Evolutionary conservation across 37 sponge, comb jelly and placozoan species (phyloP), one percentile per base, ranked within the genome.

Genomic region (Chondrosia reniformis): DNA sequence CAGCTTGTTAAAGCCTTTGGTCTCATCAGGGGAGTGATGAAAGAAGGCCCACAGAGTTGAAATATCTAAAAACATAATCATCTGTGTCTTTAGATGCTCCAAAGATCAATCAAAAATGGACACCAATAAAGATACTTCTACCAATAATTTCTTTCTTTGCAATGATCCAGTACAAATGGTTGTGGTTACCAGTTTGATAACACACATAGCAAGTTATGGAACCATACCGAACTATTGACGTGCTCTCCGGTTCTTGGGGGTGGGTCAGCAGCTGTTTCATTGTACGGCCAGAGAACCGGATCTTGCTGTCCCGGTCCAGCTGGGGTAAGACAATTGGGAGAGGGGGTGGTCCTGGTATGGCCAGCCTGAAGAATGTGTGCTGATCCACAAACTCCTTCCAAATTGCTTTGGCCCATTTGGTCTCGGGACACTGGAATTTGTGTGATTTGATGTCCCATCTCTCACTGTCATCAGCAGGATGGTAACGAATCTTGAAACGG

Each of bases 361-460:
- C 72, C 36, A 69, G 72, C 5, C 84, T 77, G 84, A 93, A 93
- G 86, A 93, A 93, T 45, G 86, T 80, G 66, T 93, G 93, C 36
- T 93, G 93, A 58, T 93, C 93, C 39, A 88, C 93, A 27, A 83
- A 85, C 30, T 75, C 76, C 80, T 86, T 85, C 93, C 93, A 93
- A 19, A 93, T 69, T 43, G 76, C 77, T 79, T 93, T 93, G 56
- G 84, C 67, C 72, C 72, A 69, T 25, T 40, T 38, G 41, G 72
- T 38, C 41, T 69, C 72, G 24, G 36, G 39, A 25, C 44, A 21
- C n/a, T 34, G 44, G 28, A 46, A 64, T 42, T 64, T 64, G n/a
- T 79, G 55, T 40, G 33, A 54, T 44, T 21, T 49, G 25, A 64
- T 40, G 8, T 69, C 72, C 58, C 58, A 56, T 24, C 27, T 24